These are phyloP conservation scores for Pseudonaja textilis DNA, from an alignment of 2,113 vertebrate species.

Conservation along the genomic window DNA sequence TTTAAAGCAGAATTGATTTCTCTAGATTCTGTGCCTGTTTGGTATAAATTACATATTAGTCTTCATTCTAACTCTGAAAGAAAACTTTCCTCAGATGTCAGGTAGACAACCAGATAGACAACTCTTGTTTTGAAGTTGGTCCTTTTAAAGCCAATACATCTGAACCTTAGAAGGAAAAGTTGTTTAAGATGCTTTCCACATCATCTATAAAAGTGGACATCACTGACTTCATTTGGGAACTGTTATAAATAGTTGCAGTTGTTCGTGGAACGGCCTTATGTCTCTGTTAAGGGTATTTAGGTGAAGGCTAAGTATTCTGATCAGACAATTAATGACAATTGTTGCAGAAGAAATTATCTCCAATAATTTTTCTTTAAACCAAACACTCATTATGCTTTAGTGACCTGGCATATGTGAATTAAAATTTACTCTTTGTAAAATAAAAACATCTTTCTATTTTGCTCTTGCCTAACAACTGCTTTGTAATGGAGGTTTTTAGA, in stretches of 20 bases:
- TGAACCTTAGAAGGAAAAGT: background rate
- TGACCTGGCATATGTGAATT: background rate
- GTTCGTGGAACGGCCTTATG: background rate
- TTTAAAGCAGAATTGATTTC: background rate
- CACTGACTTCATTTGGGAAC: background rate
- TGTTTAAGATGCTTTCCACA: background rate
- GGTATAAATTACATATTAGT: background rate
- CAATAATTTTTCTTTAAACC: background rate
- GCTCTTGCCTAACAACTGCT: conserved; percentile 12
- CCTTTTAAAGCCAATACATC: background rate
- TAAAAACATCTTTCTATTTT: background rate
- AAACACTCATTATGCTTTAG: background rate
- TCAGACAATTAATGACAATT: background rate
- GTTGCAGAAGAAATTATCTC: conserved; percentile 3
- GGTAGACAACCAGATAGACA: background rate
- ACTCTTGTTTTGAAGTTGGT: background rate
- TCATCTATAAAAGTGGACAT: background rate
- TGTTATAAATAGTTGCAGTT: background rate
- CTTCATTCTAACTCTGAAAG: background rate
- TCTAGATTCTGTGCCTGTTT: background rate
- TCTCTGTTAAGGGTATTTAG: background rate
- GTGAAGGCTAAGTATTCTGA: background rate
- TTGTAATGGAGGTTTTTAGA: background rate
- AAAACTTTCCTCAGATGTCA: background rate
- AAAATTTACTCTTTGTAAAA: conserved; percentile 36